Evolutionary conservation across 2,888 invertebrate species (phyloP).

Genomic region (Mythimna albipuncta): DNA sequence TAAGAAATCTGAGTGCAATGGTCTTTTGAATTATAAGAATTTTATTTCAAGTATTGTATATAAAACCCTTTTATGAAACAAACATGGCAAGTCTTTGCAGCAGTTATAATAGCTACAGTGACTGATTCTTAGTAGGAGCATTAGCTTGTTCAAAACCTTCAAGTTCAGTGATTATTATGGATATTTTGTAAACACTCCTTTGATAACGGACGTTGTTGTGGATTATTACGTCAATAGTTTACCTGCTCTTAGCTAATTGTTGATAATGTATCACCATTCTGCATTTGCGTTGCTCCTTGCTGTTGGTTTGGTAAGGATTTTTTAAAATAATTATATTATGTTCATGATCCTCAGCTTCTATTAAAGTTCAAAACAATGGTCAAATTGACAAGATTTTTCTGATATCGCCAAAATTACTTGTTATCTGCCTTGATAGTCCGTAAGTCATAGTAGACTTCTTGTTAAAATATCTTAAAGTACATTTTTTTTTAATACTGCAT

Average conservation of each 20-base stretch:
- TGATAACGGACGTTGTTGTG: conserved; percentile 27
- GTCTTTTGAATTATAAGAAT: not conserved
- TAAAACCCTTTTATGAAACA: not conserved
- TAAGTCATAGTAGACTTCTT: too few relatives aligned
- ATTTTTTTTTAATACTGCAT: too few relatives aligned
- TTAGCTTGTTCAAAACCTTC: not conserved
- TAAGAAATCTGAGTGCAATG: not conserved
- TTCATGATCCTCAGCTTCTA: too few relatives aligned
- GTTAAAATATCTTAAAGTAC: too few relatives aligned
- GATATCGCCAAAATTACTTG: not conserved
- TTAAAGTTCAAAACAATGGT: too few relatives aligned
- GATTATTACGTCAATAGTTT: conserved; percentile 24
- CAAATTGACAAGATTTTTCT: too few relatives aligned
- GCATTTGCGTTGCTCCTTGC: conserved; percentile 14
- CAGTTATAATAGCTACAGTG: not conserved
- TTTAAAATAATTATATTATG: not conserved
- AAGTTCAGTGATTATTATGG: not conserved
- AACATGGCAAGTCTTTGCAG: not conserved
- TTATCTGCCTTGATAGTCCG: too few relatives aligned
- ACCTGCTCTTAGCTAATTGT: conserved; percentile 6
- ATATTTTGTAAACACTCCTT: conserved; percentile 40
- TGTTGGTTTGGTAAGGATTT: conserved; percentile 39
- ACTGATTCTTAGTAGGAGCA: not conserved
- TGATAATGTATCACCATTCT: conserved; percentile 42
- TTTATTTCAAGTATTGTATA: not conserved